Base-by-base conservation (phyloP, 2,888 invertebrate genomes). In the Chesias legatella region DNA sequence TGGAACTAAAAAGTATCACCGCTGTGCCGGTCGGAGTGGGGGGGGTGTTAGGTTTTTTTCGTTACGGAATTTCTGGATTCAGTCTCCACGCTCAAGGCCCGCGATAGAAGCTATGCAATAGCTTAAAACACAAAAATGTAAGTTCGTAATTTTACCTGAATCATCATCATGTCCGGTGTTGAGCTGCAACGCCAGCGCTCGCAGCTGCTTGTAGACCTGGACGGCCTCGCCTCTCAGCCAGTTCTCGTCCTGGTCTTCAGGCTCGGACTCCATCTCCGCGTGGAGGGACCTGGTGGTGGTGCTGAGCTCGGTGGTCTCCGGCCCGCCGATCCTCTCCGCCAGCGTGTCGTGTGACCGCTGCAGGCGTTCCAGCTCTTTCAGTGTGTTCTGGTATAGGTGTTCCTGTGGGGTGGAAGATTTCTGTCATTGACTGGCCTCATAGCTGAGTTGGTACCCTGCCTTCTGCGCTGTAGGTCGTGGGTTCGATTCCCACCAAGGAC, bases 191-290 rank as follows among this genome's bases (percentile, higher is more conserved):
- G 94, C 93, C 45, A 95, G 79, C 33, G 93, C 89, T 58, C 94
- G 88, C 48, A 95, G 82, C 72, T 95, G 92, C 60, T 94, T 92
- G 66, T 92, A 93, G 10, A 93, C 93, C 29, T 92, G 91, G 43
- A 92, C 90, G 27, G 92, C 92, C 58, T 93, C 93, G 30, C 88
- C 88, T 56, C 91, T 74, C 82, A 91, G 83, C 90, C 93, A 89
- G 68, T 85, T 68, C 30, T 91, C 89, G n/a, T 89, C 90, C 35
- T 79, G 67, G 42, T 79, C 82, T 29, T 89, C 90, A 1, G 91
- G 91, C 45, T 94, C 94, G 33, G 94, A 91, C 74, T 97, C 96
- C 93, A 98, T 95, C 90, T 98, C 97, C 53, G 95, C 95, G 69
- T 95, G 94, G 43, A 98, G 90, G 10, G 97, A 96, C 48, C 94